Conservation (phyloP, 2,113 vertebrate species). For the Platycercus adscitus region DNA sequence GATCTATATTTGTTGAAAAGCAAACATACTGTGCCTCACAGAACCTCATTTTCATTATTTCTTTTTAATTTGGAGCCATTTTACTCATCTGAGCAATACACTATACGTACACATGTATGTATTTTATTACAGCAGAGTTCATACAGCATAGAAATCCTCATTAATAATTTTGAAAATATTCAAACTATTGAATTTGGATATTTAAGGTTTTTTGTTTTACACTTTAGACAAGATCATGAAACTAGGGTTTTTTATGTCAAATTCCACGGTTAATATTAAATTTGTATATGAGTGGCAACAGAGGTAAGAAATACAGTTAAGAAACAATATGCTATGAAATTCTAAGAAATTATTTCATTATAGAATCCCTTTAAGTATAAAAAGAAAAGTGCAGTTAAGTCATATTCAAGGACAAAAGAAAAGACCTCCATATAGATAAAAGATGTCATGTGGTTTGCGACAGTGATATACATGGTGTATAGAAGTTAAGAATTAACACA, state of each 20-base stretch:
- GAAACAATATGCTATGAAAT: background rate
- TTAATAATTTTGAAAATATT: background rate
- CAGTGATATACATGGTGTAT: background rate
- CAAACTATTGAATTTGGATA: background rate
- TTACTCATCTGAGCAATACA: background rate
- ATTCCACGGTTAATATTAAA: background rate
- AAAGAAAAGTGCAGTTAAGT: background rate
- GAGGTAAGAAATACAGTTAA: background rate
- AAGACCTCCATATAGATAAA: background rate
- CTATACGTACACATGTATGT: background rate
- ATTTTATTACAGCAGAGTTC: background rate
- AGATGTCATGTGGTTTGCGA: background rate
- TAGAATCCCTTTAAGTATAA: background rate
- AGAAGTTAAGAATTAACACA: background rate
- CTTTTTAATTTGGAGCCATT: background rate
- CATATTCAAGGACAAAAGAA: background rate
- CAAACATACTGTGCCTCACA: background rate
- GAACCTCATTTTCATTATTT: background rate
- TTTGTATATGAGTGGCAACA: background rate
- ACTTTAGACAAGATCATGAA: background rate
- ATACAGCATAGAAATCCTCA: background rate
- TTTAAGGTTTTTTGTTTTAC: background rate
- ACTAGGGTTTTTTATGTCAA: background rate
- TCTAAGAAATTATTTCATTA: background rate
- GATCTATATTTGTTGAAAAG: background rate